Base-by-base conservation (phyloP, 1,140 invertebrate species). In the Megathymus violae region DNA sequence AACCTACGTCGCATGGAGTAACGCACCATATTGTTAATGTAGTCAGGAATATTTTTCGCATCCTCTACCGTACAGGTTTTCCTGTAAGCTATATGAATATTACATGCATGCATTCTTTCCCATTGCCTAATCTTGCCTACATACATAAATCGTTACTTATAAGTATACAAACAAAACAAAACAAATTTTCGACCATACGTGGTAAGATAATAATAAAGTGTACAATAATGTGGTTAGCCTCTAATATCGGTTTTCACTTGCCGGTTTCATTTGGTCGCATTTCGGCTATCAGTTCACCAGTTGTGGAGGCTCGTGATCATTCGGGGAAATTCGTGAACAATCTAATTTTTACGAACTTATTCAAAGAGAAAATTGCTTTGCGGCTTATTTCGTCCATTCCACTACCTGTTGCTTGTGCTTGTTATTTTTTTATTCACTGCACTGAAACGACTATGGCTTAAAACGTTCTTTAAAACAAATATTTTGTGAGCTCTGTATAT, bases 271-370 rank as follows among this genome's bases (percentile, higher is more conserved):
- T 36, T n/a, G 34, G 4, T 4, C 34, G n/a, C n/a, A n/a, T 4
- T 1, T 9, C 27, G 27, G 27, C 7, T 31, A 4, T 11, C 34
- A 10, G 4, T n/a, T 36, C 34, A 31, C 34, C n/a, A 36, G 11
- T 36, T 36, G 34, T 36, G 34, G n/a, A 31, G 10, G 34, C 34
- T 5, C 1, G 27, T 10, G 27, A 31, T 36, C 34, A 11, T 36
- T 36, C 34, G 34, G 34, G 34, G 34, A 36, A 36, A 36, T n/a
- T 36, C 34, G 34, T 36, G 34, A 36, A 36, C 34, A 36, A 36
- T 36, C 34, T 36, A 36, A 36, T 36, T 36, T 36, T 36, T 36
- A 36, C 34, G n/a, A n/a, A 36, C 34, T 36, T 36, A 11, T 36
- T 36, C 34, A 11, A 36, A 11, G 34, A 2, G 34, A 36, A 36